A percentile compares a stretch with the other conserved stretches of the same genome.
Evolutionary conservation across 2,113 vertebrate genomes (phyloP).

Genomic region (Plectropomus leopardus): DNA sequence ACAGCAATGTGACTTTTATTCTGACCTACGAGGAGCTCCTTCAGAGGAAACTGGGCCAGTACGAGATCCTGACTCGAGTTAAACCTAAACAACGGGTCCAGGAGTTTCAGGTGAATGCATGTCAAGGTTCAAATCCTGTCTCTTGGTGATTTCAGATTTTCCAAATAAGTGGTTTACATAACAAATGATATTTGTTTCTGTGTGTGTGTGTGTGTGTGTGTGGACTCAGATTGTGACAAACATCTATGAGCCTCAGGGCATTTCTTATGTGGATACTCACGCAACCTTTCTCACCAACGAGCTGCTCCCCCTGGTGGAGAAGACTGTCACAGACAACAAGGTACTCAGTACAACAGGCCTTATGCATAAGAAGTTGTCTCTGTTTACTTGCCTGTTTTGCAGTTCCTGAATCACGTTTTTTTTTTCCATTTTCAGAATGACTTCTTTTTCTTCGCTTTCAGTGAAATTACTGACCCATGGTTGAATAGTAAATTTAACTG

Average conservation of each 20-base stretch:
- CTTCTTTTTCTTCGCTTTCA: neutral
- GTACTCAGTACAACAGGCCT: slow-evolving; percentile 64
- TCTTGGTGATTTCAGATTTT: neutral
- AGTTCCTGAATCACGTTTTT: neutral
- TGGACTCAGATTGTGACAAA: slow-evolving; percentile 89
- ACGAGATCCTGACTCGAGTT: slow-evolving; percentile 91
- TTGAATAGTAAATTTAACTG: neutral
- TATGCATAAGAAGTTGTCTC: neutral
- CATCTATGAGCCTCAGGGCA: slow-evolving; percentile 93
- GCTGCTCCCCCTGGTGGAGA: slow-evolving; percentile 88
- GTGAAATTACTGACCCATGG: neutral
- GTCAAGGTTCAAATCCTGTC: neutral
- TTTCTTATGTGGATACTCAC: slow-evolving; percentile 87
- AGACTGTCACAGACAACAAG: slow-evolving; percentile 90
- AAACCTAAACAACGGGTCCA: slow-evolving; percentile 91
- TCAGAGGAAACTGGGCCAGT: slow-evolving; percentile 88
- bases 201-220: slow-evolving; percentile 40
- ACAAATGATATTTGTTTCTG: neutral
- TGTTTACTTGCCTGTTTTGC: neutral
- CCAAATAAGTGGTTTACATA: neutral
- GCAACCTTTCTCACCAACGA: slow-evolving; percentile 91
- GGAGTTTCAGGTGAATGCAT: slow-evolving; percentile 69
- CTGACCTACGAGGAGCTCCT: slow-evolving; percentile 94
- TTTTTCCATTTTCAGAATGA: too few species aligned
- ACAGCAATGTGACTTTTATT: slow-evolving; percentile 89